Evolutionary conservation across 2,888 invertebrate species (phyloP).

Genomic region (Tinea semifulvella): DNA sequence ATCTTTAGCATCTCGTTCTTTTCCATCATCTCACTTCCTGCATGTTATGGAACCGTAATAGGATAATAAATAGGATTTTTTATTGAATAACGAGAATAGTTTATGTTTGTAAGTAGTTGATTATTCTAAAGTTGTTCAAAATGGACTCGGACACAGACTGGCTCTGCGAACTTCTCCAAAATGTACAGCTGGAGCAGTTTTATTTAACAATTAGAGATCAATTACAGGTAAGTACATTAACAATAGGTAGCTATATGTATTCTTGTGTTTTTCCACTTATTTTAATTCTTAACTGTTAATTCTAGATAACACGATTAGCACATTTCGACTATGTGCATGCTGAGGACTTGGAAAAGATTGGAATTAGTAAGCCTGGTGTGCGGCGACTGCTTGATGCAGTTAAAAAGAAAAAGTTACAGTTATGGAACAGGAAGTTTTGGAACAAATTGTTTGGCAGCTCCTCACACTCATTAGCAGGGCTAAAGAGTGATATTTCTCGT

Average conservation of each 20-base stretch:
- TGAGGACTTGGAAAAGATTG: constrained; percentile 94
- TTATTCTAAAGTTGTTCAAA: constrained; percentile 18
- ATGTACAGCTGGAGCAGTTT: constrained; percentile 93
- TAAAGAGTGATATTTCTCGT: constrained; percentile 57
- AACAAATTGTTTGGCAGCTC: constrained; percentile 76
- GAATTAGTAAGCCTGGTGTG: constrained; percentile 93
- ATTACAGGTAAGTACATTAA: constrained; percentile 72
- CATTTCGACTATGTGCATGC: constrained; percentile 98
- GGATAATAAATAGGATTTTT: no score
- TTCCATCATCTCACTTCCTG: neutral
- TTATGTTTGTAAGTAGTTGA: neutral
- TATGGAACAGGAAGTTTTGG: constrained; percentile 84
- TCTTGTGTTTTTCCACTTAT: neutral
- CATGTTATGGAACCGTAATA: neutral
- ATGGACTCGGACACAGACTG: constrained; percentile 73
- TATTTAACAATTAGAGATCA: constrained; percentile 90
- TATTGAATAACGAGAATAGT: neutral
- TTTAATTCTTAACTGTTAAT: constrained; percentile 15
- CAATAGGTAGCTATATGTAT: constrained; percentile 1
- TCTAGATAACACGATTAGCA: constrained; percentile 86
- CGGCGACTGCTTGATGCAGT: constrained; percentile 91
- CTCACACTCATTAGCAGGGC: constrained; percentile 35
- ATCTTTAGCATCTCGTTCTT: no score
- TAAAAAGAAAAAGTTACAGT: constrained; percentile 83
- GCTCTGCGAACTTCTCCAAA: constrained; percentile 85